Evolutionary conservation across 2,113 vertebrate genomes (phyloP), one percentile per base, ranked within the genome.

Genomic region (Engystomops pustulosus): DNA sequence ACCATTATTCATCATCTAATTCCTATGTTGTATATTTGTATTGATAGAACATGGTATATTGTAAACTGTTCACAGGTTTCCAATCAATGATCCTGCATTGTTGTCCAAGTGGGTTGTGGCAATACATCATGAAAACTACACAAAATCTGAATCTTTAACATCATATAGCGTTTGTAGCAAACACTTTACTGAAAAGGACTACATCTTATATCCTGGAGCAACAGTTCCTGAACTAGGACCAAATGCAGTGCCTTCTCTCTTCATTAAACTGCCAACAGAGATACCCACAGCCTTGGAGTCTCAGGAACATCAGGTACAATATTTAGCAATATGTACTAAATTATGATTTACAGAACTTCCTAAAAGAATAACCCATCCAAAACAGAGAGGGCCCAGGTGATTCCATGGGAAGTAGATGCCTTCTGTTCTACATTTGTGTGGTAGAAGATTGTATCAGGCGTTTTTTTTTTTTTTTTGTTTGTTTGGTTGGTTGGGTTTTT

Each of bases 111-210:
- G 81, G 81, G 6, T 67, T 67, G 58, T 17, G 25, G 81, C 58
- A 53, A 36, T 77, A 12, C 36, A 76, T 6, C 11, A 5, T 14
- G 25, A 68, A 25, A 51, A 51, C 36, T 67, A 69, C 55, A 76
- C 47, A 23, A n/a, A n/a, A n/a, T 60, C 71, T 8, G 67, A 32
- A 34, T 62, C 81, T 8, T 76, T 30, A 47, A 15, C 3, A 15
- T 62, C 81, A 14, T 53, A 30, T 7, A 65, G 55, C 18, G 55
- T 84, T n/a, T 84, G 82, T 18, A 77, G 72, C 27, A 45, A 84
- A 44, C 82, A 84, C 30, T 84, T 84, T 67, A 84, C 45, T 53
- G 58, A 77, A 12, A 53, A 68, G 27, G 82, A 84, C 62, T 84
- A 84, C 60, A 44, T 68, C n/a, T 25, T 34, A 9, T 58, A 45